Conservation (phyloP, 1,140 invertebrate genomes). For the Bombus huntii region DNA sequence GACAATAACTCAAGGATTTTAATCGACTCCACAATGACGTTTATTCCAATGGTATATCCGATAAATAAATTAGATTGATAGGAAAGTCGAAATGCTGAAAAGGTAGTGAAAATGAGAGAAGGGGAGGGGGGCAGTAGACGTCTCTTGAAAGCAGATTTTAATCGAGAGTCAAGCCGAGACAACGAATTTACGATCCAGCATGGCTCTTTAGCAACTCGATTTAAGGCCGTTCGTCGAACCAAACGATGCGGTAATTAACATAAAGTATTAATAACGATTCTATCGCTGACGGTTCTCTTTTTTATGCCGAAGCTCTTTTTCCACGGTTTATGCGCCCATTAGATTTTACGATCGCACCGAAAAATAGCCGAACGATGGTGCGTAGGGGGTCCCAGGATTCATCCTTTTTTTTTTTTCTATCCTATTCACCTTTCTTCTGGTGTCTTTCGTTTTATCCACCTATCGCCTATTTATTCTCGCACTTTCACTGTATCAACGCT, state of each 20-base stretch:
- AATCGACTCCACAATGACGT: too few relatives aligned
- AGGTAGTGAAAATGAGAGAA: conserved; percentile 42
- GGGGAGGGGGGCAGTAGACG: not conserved
- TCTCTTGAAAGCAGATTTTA: conserved; percentile 76
- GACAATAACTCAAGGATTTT: too few relatives aligned
- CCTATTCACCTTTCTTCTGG: conserved; percentile 2
- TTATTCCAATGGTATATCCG: too few relatives aligned
- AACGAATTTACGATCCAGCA: conserved; percentile 77
- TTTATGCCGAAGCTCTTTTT: conserved; percentile 78
- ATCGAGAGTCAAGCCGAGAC: conserved; percentile 77
- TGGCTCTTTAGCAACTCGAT: conserved; percentile 75
- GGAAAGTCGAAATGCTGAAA: conserved; percentile 42
- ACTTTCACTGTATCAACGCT: not conserved
- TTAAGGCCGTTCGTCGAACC: conserved; percentile 76
- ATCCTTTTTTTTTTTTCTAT: conserved; percentile 30
- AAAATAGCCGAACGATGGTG: conserved; percentile 75
- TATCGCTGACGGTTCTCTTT: conserved; percentile 74
- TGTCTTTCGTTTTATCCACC: conserved; percentile 7
- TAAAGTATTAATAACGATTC: conserved; percentile 81
- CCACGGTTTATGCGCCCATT: conserved; percentile 80
- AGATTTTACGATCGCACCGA: conserved; percentile 82
- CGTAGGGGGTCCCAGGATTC: conserved; percentile 61
- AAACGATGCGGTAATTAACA: conserved; percentile 80
- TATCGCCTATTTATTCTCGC: conserved; percentile 40
- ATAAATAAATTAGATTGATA: too few relatives aligned